phyloP scores from a whole-genome alignment of 2,113 vertebrate genomes.

The Asarcornis scutulata region DNA sequence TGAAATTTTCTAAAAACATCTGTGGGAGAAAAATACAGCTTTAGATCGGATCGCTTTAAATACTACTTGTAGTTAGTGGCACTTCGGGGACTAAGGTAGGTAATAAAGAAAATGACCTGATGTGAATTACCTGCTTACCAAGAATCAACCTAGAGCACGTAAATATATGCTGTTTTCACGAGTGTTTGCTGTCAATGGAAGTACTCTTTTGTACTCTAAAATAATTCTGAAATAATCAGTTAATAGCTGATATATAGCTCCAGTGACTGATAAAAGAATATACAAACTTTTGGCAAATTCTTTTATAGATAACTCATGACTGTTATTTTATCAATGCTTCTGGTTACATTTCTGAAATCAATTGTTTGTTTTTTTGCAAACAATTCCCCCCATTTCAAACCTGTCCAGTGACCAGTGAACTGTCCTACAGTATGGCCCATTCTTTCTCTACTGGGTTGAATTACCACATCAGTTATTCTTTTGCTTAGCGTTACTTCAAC shows the following conservation, averaged over 20 bases:
- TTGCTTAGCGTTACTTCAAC: not conserved
- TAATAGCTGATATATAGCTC: not conserved
- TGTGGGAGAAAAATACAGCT: not conserved
- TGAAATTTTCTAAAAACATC: not conserved
- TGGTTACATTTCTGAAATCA: not conserved
- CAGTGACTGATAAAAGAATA: not conserved
- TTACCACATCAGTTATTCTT: not conserved
- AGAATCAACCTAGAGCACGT: not conserved
- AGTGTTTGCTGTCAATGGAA: not conserved
- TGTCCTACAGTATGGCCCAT: not conserved
- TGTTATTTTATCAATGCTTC: not conserved
- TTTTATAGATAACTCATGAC: not conserved
- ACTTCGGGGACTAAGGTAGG: not conserved
- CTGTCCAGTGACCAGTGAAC: not conserved
- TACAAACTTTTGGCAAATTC: not conserved
- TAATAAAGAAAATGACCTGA: not conserved
- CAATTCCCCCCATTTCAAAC: not conserved
- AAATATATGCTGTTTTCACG: not conserved
- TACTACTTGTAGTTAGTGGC: not conserved
- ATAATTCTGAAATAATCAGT: not conserved
- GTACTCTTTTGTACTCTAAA: not conserved
- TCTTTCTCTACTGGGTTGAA: not conserved
- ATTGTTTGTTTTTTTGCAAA: not conserved
- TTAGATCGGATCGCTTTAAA: constrained; percentile 19
- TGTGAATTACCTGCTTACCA: not conserved